A percentile compares a stretch with the other conserved stretches of the same genome.
These are phyloP conservation scores for Antheraea mylitta DNA, from an alignment of 1,140 invertebrate species.

Conservation along the genomic window DNA sequence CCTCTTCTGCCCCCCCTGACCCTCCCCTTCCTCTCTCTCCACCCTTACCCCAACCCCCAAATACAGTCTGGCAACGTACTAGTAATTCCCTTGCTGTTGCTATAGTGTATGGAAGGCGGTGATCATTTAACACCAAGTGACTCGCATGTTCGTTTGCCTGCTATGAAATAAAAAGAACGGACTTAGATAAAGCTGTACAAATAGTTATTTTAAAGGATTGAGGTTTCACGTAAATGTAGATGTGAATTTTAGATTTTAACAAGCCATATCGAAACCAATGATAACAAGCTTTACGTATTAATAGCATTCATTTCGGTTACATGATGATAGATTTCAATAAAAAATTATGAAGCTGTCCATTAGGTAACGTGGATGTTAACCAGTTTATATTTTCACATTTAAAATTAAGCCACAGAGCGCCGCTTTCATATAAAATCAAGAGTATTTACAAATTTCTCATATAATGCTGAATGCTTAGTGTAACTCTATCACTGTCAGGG, in stretches of 20 bases:
- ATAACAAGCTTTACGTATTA: neutral
- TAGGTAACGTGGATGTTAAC: neutral
- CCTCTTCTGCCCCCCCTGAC: too few species aligned
- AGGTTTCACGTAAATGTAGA: neutral
- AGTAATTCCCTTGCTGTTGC: too few species aligned
- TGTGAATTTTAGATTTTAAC: neutral
- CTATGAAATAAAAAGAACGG: too few species aligned
- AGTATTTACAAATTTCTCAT: constrained; percentile 13
- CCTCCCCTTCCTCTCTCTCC: too few species aligned
- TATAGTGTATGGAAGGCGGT: too few species aligned
- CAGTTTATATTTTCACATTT: neutral
- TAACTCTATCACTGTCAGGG: constrained; percentile 65
- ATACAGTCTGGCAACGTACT: too few species aligned
- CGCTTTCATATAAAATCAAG: neutral
- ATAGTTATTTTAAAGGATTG: neutral
- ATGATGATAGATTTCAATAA: neutral
- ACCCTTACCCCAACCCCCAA: too few species aligned
- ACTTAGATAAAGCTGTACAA: too few species aligned
- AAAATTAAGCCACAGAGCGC: neutral
- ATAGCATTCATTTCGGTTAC: neutral
- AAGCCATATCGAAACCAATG: neutral
- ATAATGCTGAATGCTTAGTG: constrained; percentile 54
- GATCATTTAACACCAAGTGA: too few species aligned
- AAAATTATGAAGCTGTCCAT: neutral
- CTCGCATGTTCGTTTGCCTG: too few species aligned